phyloP scores from a whole-genome alignment of 1,140 invertebrate genomes.

The Olivierus martensii region DNA sequence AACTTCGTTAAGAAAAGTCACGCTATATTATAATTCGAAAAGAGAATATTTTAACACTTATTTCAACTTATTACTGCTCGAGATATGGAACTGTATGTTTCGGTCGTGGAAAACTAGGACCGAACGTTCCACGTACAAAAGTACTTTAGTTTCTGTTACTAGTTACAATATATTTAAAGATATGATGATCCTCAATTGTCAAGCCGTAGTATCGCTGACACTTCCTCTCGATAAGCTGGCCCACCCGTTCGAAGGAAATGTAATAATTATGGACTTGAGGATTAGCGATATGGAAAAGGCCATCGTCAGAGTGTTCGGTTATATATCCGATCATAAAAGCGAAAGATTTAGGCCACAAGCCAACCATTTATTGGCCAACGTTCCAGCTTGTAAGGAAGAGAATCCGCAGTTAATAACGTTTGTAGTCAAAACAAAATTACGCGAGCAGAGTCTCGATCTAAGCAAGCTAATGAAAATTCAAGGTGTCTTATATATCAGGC shows the following conservation, averaged over 20 bases:
- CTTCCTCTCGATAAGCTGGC: neutral
- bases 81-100: constrained; percentile 7
- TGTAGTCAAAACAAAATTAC: too few relatives aligned
- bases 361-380: too few relatives aligned
- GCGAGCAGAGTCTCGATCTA: too few relatives aligned
- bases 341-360: neutral
- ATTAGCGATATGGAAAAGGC: neutral
- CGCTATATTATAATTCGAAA: too few relatives aligned
- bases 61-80: neutral
- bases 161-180: neutral
- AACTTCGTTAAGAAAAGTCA: neutral
- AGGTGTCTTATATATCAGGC: too few relatives aligned
- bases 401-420: too few relatives aligned
- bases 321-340: neutral
- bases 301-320: neutral
- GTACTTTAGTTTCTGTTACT: neutral
- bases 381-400: too few relatives aligned
- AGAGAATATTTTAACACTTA: too few relatives aligned
- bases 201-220: constrained; percentile 24
- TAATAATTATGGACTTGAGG: constrained; percentile 2
- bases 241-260: neutral
- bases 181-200: constrained; percentile 19
- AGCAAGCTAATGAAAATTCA: too few relatives aligned
- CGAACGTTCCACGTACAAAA: too few relatives aligned
- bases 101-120: too few relatives aligned